These are phyloP conservation scores for Pteronura brasiliensis DNA, from an alignment of 2,113 vertebrate species.

Conservation along the genomic window DNA sequence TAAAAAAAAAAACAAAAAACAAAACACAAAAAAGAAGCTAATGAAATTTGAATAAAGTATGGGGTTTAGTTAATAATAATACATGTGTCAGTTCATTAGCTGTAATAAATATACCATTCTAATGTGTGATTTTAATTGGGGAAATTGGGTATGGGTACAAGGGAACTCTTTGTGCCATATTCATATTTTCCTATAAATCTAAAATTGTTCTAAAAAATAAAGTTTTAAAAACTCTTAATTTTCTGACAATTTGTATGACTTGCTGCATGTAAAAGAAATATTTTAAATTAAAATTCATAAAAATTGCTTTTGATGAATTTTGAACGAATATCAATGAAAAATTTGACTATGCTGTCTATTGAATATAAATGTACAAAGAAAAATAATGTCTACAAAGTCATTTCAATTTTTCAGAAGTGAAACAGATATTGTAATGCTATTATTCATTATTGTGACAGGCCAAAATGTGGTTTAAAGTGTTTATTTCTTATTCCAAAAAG, in stretches of 20 bases:
- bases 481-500: neutral
- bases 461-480: neutral
- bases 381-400: neutral
- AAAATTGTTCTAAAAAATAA: neutral
- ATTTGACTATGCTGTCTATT: neutral
- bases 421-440: neutral
- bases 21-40: neutral
- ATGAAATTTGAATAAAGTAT: neutral
- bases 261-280: neutral
- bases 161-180: neutral
- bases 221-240: neutral
- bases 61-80: neutral
- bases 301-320: neutral
- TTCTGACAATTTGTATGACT: neutral
- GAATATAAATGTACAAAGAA: neutral
- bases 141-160: neutral
- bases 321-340: neutral
- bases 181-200: neutral
- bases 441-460: neutral
- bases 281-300: neutral
- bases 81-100: neutral
- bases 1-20: neutral
- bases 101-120: neutral
- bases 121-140: neutral
- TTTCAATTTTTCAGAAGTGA: constrained; percentile 21